Evolutionary conservation across 2,113 vertebrate species (phyloP).

Genomic region (Datnioides undecimradiatus): DNA sequence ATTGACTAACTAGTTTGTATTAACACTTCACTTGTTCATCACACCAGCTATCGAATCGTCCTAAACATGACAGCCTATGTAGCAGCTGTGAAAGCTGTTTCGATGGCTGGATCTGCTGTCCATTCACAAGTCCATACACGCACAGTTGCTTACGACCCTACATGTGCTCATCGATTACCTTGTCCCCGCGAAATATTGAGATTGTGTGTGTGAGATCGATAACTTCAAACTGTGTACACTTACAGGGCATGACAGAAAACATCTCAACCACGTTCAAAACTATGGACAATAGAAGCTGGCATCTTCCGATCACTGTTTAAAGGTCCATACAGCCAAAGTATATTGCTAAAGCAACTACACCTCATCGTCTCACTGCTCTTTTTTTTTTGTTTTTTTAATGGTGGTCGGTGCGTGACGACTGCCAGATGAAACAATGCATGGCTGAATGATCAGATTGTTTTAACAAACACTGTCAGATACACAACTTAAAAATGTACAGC

Average conservation of each 20-base stretch:
- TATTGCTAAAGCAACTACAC: background rate
- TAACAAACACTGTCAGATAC: constrained; percentile 1
- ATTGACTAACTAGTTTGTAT: too few relatives aligned
- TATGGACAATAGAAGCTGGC: background rate
- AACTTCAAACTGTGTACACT: too few relatives aligned
- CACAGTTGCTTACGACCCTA: too few relatives aligned
- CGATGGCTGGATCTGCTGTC: too few relatives aligned
- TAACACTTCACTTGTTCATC: too few relatives aligned
- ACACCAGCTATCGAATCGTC: too few relatives aligned
- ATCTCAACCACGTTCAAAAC: background rate
- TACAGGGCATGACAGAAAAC: background rate
- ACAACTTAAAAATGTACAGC: constrained; percentile 24
- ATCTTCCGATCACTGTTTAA: background rate
- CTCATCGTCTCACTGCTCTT: background rate
- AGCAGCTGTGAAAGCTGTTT: too few relatives aligned
- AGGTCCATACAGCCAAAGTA: background rate
- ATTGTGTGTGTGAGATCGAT: too few relatives aligned
- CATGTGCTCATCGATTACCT: too few relatives aligned
- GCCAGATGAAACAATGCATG: background rate
- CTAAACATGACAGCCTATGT: too few relatives aligned
- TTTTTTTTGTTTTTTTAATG: background rate
- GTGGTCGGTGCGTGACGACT: background rate
- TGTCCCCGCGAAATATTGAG: too few relatives aligned
- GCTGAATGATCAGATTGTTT: background rate
- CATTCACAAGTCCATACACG: too few relatives aligned